Evolutionary conservation across 2,888 invertebrate species (phyloP), one percentile per base, ranked within the genome.

Genomic region (Athrips mouffetella): DNA sequence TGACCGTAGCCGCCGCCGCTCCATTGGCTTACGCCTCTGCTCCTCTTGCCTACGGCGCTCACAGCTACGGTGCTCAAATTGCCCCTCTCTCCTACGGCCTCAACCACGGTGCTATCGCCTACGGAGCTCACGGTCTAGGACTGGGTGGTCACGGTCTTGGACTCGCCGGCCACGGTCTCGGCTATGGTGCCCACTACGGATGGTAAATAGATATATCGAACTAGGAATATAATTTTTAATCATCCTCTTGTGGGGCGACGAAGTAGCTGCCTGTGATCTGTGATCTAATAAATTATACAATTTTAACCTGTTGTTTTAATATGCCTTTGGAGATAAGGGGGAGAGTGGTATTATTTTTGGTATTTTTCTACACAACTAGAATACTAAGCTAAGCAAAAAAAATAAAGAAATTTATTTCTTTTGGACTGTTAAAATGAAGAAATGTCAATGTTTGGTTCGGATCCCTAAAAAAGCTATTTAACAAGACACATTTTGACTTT

Each of bases 221-320:
- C 10, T 27, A 27, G 27, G 10, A 27, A 13, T 31, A 31, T 31
- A 31, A 31, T 15, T 31, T 31, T 31, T 31, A 3, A 33, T 15
- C 16, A 33, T 33, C 7, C 7, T 16, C 1, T 13, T 11, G 15
- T 2, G 13, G 13, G 15, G 15, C 31, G 31, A 31, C 11, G 13
- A 35, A 25, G 40, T 46, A 35, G 44, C 31, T 29, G 21, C 40
- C 40, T 47, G 40, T 30, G 11, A 13, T 23, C n/a, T 20, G 40
- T 30, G 11, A 13, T 23, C n/a, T 20, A 31, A 31, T 31, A 31
- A 31, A 31, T 5, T 31, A 31, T 31, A 11, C 15, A 31, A 31
- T n/a, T n/a, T n/a, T n/a, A n/a, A n/a, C n/a, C n/a, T n/a, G n/a
- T n/a, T n/a, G n/a, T n/a, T n/a, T n/a, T n/a, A n/a, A n/a, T n/a